phyloP scores from a whole-genome alignment of 2,888 invertebrate species.

The Drosophila paucipuncta region DNA sequence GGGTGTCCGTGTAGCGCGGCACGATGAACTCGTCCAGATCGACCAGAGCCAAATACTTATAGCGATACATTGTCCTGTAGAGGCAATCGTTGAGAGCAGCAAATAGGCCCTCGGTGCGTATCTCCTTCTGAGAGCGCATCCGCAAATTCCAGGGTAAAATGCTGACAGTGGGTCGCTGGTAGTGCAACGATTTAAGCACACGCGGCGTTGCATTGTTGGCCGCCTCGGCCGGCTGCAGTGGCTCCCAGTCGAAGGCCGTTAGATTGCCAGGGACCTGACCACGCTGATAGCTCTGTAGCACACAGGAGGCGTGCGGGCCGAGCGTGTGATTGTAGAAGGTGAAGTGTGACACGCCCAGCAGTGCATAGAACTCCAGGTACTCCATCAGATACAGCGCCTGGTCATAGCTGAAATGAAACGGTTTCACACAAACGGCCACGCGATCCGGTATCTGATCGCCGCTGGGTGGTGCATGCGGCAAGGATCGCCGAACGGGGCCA shows the following conservation, averaged over 20 bases:
- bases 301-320: constrained; percentile 91
- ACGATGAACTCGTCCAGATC: constrained; percentile 96
- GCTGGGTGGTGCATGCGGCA: constrained; percentile 63
- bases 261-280: constrained; percentile 83
- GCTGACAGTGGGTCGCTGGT: constrained; percentile 83
- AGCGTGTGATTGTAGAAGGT: constrained; percentile 96
- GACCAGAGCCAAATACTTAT: constrained; percentile 92
- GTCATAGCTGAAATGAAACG: constrained; percentile 95
- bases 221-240: constrained; percentile 49
- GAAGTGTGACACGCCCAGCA: constrained; percentile 94
- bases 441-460: constrained; percentile 86
- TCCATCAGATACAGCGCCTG: constrained; percentile 93
- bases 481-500: neutral
- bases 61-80: constrained; percentile 94
- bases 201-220: constrained; percentile 69
- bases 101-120: constrained; percentile 96
- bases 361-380: constrained; percentile 94
- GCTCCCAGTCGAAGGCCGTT: constrained; percentile 79
- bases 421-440: constrained; percentile 94
- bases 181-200: constrained; percentile 65
- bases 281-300: constrained; percentile 88
- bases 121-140: constrained; percentile 94
- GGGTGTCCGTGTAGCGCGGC: constrained; percentile 91
- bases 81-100: constrained; percentile 97
- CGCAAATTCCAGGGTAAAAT: constrained; percentile 89